A percentile compares a stretch with the other conserved stretches of the same genome.
Evolutionary conservation across 2,113 vertebrate genomes (phyloP).

Genomic region (Atlantisia rogersi): DNA sequence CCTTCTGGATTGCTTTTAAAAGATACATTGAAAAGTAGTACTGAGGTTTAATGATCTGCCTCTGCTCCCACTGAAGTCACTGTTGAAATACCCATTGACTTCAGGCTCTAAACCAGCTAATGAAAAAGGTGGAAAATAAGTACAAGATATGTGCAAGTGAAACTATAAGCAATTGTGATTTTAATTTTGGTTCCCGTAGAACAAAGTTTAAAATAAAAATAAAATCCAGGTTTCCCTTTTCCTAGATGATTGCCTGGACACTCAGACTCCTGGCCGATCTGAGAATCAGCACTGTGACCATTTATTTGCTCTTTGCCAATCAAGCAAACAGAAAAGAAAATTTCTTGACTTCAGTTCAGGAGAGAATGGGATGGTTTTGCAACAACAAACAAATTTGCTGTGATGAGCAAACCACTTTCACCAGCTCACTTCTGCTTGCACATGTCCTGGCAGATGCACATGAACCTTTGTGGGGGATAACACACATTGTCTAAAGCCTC

Average conservation of each 20-base stretch:
- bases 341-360: background rate
- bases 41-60: constrained; percentile 19
- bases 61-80: background rate
- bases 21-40: background rate
- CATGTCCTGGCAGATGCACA: rapidly evolving
- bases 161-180: background rate
- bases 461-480: background rate
- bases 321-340: background rate
- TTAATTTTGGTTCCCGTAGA: background rate
- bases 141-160: background rate
- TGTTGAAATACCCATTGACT: constrained; percentile 6
- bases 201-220: background rate
- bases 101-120: constrained; percentile 27
- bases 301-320: background rate
- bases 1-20: constrained; percentile 16
- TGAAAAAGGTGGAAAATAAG: constrained; percentile 17
- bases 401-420: background rate
- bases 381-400: background rate
- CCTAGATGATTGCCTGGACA: background rate
- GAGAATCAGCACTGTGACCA: background rate
- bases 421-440: background rate
- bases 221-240: background rate
- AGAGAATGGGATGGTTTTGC: background rate
- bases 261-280: background rate
- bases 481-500: background rate